Evolutionary conservation across 1,140 invertebrate species (phyloP), one percentile per base, ranked within the genome.

Genomic region (Epicauta chinensis): DNA sequence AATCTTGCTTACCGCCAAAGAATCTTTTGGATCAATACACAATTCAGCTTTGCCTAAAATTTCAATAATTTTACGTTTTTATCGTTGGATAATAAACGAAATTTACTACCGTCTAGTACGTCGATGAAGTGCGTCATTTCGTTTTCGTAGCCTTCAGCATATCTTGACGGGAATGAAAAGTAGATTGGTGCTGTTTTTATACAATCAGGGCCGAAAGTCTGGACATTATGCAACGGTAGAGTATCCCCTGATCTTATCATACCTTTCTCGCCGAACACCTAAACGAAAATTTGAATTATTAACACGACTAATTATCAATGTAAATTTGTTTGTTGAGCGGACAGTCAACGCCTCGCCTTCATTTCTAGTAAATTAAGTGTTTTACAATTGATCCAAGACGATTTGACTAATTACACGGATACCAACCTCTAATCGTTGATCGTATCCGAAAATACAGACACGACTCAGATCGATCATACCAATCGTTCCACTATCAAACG

Each of bases 101-200:
- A n/a, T 47, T 35, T 49, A n/a, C n/a, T 52, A 80, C 80, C 75
- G 71, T 77, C 66, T 2, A 81, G 62, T 38, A 83, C 68, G 62
- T 84, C 77, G 2, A 86, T 55, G 54, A 86, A 86, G 56, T 85
- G 81, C 13, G 84, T 76, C 56, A 86, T 69, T 60, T 85, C 83
- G 2, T 61, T 61, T 16, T 63, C 55, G 60, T 87, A 86, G 1
- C 78, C 78, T 17, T 75, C 65, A 47, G 67, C 67, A 61, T 78
- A 86, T 17, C 83, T 73, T 9, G 80, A 82, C 0, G 80, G 67
- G 60, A 84, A 86, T 0, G 76, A 82, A 55, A 76, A 82, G 68
- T 69, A 81, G 45, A 83, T 83, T 0, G 81, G 81, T 4, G 72
- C 65, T 2, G 53, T 57, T n/a, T 68, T 51, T 2, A 77, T 77